Base-by-base conservation (phyloP, 2,113 vertebrate species). In the Etheostoma cragini region DNA sequence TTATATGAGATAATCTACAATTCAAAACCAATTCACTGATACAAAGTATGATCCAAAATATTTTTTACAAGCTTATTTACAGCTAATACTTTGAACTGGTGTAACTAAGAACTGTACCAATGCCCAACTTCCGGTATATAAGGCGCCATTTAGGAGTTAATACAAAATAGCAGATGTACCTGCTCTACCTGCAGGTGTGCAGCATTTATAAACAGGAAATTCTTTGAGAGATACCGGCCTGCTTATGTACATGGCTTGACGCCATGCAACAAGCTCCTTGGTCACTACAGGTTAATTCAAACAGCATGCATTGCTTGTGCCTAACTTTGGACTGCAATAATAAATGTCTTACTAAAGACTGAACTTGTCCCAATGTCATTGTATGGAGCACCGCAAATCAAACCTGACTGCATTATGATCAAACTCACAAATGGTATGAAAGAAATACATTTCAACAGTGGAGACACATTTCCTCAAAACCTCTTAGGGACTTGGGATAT, bases 61-160 rank as follows among this genome's bases (percentile, higher is more conserved):
- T 73, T 87, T 88, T 89, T 84, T 90, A 93, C 89, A 92, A 89
- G 92, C 92, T 80, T 94, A 93, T 94, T 93, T 92, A 94, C 90
- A 93, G 89, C 89, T 90, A 92, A 92, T 90, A 92, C 90, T 91
- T 89, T 89, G 64, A 90, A 88, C 26, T 86, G 79, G 81, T 89
- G 58, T 81, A 80, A 89, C 69, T 85, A 81, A 64, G 42, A 87
- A 79, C 45, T 78, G 81, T 81, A 87, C 88, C 72, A 82, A 80
- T 84, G 83, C 58, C 83, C 75, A 83, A 74, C 70, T 72, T 84
- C 83, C 60, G 68, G 47, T 82, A 72, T 72, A 80, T 70, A 81
- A 87, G 77, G 82, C 65, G 66, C 73, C 52, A 61, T 65, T 86
- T 14, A 66, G 77, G 76, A 73, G 76, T 71, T 30, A 82, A 92